Evolutionary conservation across 1,140 invertebrate genomes (phyloP).

Genomic region (honey bee (Apis mellifera)): Amel_HAv3.1 CM009942.2:10078001-10078500

Average conservation of each 20-base stretch:
- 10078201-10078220: not conserved
- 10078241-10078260: not conserved
- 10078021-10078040: not conserved
- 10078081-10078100: constrained; percentile 22
- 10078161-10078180: constrained; percentile 25
- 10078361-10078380: not conserved
- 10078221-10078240: not conserved
- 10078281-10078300: not conserved
- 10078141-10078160: not conserved
- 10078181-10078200: constrained; percentile 11
- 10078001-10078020: not conserved
- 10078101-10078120: not conserved
- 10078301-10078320: not conserved
- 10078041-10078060: not conserved
- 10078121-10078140: not conserved
- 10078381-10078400: too few relatives aligned
- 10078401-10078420: not conserved
- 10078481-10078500: constrained; percentile 83
- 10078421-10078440: not conserved
- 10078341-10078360: not conserved
- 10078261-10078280: constrained; percentile 1
- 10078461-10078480: constrained; percentile 60
- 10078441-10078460: constrained; percentile 13
- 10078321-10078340: not conserved
- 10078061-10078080: not conserved